phyloP scores from a whole-genome alignment of 2,797 vertebrate genomes.

The Leontopithecus rosalia region DNA sequence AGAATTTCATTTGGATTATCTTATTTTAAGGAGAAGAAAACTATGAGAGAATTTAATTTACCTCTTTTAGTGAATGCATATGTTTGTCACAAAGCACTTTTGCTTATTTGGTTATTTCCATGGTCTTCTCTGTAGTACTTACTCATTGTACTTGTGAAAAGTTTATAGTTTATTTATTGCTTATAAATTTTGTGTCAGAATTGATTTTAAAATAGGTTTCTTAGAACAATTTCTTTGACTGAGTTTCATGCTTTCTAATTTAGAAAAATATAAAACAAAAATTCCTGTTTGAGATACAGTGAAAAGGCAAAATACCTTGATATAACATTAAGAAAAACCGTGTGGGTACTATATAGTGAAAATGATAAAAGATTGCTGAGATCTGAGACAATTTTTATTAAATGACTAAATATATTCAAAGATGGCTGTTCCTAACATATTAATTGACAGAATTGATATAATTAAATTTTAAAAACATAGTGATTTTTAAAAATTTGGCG shows the following conservation, averaged over 20 bases:
- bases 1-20: conserved; percentile 55
- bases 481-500: neutral
- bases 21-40: conserved; percentile 34
- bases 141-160: conserved; percentile 47
- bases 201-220: conserved; percentile 53
- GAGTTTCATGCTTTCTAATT: conserved; percentile 16
- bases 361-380: conserved; percentile 30
- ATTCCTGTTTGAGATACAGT: neutral
- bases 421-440: neutral
- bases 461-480: neutral
- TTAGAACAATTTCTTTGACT: neutral
- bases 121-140: conserved; percentile 41
- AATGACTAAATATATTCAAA: neutral
- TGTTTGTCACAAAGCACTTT: conserved; percentile 3
- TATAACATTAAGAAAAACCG: neutral
- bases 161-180: conserved; percentile 29
- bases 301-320: conserved; percentile 7
- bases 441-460: neutral
- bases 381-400: neutral
- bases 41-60: conserved; percentile 26
- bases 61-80: neutral
- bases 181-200: conserved; percentile 55
- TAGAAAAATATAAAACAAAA: conserved; percentile 17
- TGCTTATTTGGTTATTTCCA: conserved; percentile 33
- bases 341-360: neutral